These are phyloP conservation scores for Oikopleura dioica DNA, from an alignment of 23 tunicate genomes.

Conservation along the genomic window DNA sequence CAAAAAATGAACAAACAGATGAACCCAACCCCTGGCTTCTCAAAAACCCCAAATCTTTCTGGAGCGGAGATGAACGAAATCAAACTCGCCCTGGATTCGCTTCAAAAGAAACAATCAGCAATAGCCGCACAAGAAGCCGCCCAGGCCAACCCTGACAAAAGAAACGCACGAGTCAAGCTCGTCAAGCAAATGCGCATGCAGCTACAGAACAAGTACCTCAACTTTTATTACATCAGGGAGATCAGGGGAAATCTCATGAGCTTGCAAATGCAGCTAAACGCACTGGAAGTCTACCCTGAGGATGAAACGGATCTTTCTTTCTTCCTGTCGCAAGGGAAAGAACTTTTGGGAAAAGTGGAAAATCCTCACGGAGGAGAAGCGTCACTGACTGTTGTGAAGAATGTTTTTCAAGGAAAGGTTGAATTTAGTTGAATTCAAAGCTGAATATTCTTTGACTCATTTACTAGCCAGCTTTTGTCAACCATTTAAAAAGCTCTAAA, in stretches of 20 bases:
- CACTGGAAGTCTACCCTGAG: background rate
- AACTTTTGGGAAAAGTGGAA: background rate
- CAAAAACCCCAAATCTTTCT: no score
- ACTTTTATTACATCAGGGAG: background rate
- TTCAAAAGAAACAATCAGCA: background rate
- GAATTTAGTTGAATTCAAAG: no score
- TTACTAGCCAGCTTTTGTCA: no score
- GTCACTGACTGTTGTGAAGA: background rate
- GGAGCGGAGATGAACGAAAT: no score
- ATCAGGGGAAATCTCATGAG: background rate
- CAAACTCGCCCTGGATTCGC: background rate
- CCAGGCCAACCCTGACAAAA: background rate
- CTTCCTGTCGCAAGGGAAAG: background rate
- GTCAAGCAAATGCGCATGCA: slow-evolving; percentile 5
- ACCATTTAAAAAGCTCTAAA: no score
- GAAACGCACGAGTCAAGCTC: background rate
- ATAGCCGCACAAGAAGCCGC: background rate
- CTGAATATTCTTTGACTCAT: no score
- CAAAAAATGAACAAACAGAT: background rate
- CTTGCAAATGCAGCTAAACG: background rate
- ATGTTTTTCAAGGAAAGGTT: no score
- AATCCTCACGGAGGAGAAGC: background rate
- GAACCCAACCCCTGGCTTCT: background rate
- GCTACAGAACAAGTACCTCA: background rate
- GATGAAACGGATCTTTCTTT: background rate